Percentiles rank a stretch among this genome's conserved stretches.
Conservation (phyloP, 1,140 invertebrate genomes). For the Atta texana region DNA sequence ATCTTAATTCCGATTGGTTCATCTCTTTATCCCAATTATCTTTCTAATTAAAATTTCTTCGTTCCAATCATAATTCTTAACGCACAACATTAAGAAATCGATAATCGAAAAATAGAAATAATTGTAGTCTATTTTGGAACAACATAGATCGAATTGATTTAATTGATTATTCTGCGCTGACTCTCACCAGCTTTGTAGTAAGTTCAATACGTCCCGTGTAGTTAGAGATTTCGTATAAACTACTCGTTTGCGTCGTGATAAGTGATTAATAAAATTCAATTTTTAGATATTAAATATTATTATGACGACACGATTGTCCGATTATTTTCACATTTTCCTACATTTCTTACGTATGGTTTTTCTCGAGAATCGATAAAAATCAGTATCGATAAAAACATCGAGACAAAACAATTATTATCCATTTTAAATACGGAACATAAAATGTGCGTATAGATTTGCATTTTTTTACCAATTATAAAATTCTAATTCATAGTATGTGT, state of each 20-base stretch:
- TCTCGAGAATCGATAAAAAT: conserved; percentile 26
- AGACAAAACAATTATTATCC: not conserved
- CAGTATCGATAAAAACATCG: conserved; percentile 30
- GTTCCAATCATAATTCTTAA: not conserved
- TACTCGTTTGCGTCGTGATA: not conserved
- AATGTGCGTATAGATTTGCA: conserved; percentile 2
- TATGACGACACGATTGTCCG: not conserved
- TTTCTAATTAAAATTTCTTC: not conserved
- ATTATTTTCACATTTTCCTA: conserved; percentile 6
- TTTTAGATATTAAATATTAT: conserved; percentile 18
- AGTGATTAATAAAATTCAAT: not conserved
- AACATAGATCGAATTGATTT: not conserved
- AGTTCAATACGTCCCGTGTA: not conserved
- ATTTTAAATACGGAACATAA: not conserved
- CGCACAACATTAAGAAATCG: not conserved
- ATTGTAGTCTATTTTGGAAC: not conserved
- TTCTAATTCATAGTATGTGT: not conserved
- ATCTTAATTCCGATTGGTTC: not conserved
- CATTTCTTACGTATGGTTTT: not conserved
- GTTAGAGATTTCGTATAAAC: not conserved
- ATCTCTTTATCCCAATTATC: not conserved
- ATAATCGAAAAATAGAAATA: not conserved
- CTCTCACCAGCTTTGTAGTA: not conserved
- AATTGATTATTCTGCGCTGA: not conserved
- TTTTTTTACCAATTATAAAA: not conserved